Base-by-base conservation (phyloP, 2,113 vertebrate genomes). In the Engystomops pustulosus region DNA sequence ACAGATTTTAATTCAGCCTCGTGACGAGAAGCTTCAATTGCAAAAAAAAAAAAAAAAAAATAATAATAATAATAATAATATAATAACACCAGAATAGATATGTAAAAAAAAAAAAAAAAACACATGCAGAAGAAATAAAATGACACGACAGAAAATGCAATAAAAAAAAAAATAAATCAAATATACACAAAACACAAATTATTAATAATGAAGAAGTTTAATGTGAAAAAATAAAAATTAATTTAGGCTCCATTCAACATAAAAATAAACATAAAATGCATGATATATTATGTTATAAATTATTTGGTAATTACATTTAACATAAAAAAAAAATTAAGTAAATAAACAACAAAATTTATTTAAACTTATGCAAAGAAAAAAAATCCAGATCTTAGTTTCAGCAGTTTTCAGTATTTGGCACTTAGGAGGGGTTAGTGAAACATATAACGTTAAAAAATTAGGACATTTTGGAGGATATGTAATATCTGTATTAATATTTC, bases 391-490 rank as follows among this genome's bases (percentile, higher is more conserved):
- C 5, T 3, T 36, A 38, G 20, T 15, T 3, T 12, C 20, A 20
- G n/a, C 67, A n/a, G 6, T 38, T 23, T 41, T 36, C 68, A n/a
- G 20, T 70, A 23, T 70, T 70, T 70, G 68, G 68, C 68, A 70
- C 68, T 70, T 44, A 3, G 53, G 30, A 2, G 25, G 10, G 58
- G 4, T 30, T 30, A 67, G n/a, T 41, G 11, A 14, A 70, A 41
- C 10, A n/a, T 69, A 23, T 41, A 44, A 34, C 36, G 23, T 12
- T 23, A 11, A 41, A n/a, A n/a, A n/a, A n/a, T n/a, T n/a, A n/a
- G 1, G 17, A 70, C 34, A 44, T 12, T 12, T n/a, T 44, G 12
- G 20, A 38, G 20, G 32, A 69, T 12, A 20, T 38, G 34, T n/a
- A 0, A 41, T n/a, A n/a, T 34, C 67, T 69, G 18, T 38, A 36